Conservation (phyloP, 35 echinoderm and acorn worm species). For the Lytechinus pictus region DNA sequence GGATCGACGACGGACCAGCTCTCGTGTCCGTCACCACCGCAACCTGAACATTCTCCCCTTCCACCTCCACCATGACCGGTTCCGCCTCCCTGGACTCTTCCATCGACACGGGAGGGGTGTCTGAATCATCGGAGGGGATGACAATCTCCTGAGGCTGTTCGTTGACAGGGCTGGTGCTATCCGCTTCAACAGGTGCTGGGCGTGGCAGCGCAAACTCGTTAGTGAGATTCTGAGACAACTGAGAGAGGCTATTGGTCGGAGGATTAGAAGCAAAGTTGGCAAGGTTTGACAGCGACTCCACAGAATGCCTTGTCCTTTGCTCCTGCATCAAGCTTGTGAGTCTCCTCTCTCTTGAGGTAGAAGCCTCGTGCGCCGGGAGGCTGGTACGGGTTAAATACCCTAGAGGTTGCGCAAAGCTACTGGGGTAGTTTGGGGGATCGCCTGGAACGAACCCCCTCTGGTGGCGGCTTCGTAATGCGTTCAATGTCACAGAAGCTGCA, state of each 20-base stretch:
- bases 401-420: background rate
- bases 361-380: background rate
- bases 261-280: conserved; percentile 1
- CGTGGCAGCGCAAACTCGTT: conserved; percentile 22
- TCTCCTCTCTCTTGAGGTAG: background rate
- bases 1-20: background rate
- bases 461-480: conserved; percentile 51
- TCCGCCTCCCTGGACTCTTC: background rate
- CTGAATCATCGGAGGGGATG: conserved; percentile 31
- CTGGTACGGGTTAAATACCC: conserved; percentile 17
- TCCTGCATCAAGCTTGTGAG: background rate
- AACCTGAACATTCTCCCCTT: conserved; percentile 22
- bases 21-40: conserved; percentile 25
- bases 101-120: background rate
- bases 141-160: background rate
- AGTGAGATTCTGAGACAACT: background rate
- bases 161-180: conserved; percentile 21
- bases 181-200: background rate
- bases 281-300: conserved; percentile 40
- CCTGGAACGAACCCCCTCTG: conserved; percentile 11
- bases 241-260: conserved; percentile 34
- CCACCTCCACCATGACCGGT: conserved; percentile 39
- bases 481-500: conserved; percentile 66
- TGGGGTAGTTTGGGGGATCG: background rate
- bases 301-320: background rate